These are phyloP conservation scores for Anastrepha obliqua DNA, from an alignment of 1,140 invertebrate species.

Conservation along the genomic window DNA sequence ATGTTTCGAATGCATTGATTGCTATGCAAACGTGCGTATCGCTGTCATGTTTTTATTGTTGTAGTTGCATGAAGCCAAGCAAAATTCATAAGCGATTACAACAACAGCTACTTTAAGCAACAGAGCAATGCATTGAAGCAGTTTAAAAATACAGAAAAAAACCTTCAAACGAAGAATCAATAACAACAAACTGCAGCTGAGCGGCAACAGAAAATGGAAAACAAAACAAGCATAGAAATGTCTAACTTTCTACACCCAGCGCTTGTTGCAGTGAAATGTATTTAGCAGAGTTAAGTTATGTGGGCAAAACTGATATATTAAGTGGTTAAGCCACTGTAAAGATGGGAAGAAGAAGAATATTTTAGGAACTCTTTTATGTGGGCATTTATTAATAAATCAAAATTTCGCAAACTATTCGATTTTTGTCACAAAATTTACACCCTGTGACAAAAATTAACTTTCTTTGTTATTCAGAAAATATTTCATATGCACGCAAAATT, in stretches of 20 bases:
- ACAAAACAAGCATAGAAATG: background rate
- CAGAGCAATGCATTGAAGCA: background rate
- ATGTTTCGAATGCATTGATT: slow-evolving; percentile 30
- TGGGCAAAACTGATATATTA: no score
- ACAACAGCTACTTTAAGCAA: slow-evolving; percentile 1
- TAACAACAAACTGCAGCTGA: slow-evolving; percentile 24
- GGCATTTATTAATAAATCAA: no score
- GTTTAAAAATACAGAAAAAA: background rate
- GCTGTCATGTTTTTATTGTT: background rate
- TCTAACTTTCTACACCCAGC: background rate
- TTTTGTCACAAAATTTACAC: no score
- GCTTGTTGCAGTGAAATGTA: no score
- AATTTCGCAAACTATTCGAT: no score
- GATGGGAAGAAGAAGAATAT: no score
- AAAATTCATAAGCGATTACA: background rate
- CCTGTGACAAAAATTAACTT: no score
- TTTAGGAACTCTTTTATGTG: no score
- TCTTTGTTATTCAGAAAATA: no score
- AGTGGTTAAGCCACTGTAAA: no score
- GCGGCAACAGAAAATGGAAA: slow-evolving; percentile 34
- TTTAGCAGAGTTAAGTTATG: no score
- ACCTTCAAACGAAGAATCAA: slow-evolving; percentile 4
- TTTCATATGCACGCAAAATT: no score
- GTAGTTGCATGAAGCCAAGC: slow-evolving; percentile 14
- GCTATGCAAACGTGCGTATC: slow-evolving; percentile 39